Evolutionary conservation across 2,113 vertebrate species (phyloP).

Genomic region (Alligator sinensis): DNA sequence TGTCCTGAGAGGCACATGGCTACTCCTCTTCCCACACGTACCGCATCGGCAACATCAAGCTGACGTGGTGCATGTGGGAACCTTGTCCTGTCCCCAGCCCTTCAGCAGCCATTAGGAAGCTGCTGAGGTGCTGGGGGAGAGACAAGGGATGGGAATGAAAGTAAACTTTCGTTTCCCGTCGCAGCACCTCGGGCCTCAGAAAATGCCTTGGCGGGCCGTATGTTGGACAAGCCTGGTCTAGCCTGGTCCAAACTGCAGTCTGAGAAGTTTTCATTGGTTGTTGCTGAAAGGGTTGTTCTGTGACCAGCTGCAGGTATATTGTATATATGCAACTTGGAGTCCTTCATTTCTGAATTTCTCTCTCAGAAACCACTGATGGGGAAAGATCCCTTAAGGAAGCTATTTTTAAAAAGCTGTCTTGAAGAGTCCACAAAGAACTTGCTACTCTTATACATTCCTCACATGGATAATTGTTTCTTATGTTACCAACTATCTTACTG

Average conservation of each 20-base stretch:
- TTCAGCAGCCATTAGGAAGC: too few species aligned
- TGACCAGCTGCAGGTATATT: neutral
- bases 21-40: too few species aligned
- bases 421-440: neutral
- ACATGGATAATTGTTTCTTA: neutral
- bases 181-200: too few species aligned
- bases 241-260: neutral
- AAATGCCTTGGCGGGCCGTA: too few species aligned
- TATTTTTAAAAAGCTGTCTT: constrained; percentile 17
- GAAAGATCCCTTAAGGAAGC: neutral
- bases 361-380: neutral
- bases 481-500: constrained; percentile 3
- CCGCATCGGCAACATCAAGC: too few species aligned
- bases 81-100: too few species aligned
- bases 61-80: too few species aligned
- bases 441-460: neutral
- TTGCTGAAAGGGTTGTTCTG: neutral
- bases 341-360: neutral
- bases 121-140: too few species aligned
- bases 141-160: too few species aligned
- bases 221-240: neutral
- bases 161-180: too few species aligned
- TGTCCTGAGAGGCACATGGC: too few species aligned
- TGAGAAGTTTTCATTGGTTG: neutral
- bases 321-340: neutral